Base-by-base conservation (phyloP, 1,140 invertebrate species). In the Ceratina calcarata region DNA sequence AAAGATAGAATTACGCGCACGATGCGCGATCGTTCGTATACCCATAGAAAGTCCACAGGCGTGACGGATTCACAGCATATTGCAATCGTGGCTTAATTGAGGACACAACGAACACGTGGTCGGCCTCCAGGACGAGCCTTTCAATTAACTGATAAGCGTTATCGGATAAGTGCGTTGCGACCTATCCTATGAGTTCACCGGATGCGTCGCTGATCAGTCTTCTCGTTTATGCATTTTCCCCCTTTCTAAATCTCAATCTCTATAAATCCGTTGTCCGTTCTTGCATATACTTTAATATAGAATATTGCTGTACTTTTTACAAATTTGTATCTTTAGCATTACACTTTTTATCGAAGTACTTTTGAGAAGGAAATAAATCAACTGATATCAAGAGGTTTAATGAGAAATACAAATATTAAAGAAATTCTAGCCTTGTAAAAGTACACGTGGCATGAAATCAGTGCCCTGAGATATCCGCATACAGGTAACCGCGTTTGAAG, bases 81-180 rank as follows among this genome's bases (percentile, higher is more conserved):
- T 78, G 79, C 60, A 73, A 82, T 86, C 65, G 80, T 72, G 62
- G 78, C 79, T 85, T 85, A 82, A 85, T 85, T 84, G 83, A 85
- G 79, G 66, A 74, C 60, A 76, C 78, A 81, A 75, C 84, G 70
- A 71, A 55, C 83, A 77, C 78, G 72, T 67, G 20, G 61, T 51
- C 53, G 24, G 49, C 53, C 37, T 55, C 73, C 58, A 76, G 76
- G 75, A 84, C 80, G 82, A 83, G 80, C 86, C 82, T 89, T 84
- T 85, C 82, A 89, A 89, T 89, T 89, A 89, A 89, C 82, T 85
- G 87, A 89, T 89, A 89, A 89, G 83, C 86, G 84, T 83, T 84
- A 89, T 89, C 88, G 80, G 78, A 72, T 80, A 78, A 74, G 73
- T 71, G 69, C 20, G 67, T 73, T 60, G 51, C 51, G 78, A 77